A percentile compares a stretch with the other conserved stretches of the same genome.
Evolutionary conservation across 2,888 invertebrate genomes (phyloP).

Genomic region (Neria commutata): DNA sequence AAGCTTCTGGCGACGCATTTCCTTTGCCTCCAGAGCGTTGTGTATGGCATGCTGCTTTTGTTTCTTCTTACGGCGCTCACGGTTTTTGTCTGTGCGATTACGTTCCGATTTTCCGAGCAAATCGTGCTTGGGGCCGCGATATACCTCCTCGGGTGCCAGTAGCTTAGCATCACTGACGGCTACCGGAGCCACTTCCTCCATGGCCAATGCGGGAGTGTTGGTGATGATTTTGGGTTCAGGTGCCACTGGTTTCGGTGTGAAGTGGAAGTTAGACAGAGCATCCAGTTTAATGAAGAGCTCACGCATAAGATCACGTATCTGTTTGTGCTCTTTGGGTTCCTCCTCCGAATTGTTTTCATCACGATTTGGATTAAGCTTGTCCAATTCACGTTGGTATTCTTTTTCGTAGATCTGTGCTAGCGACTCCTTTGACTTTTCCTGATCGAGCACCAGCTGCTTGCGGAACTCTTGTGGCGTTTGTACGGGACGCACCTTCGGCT

Average conservation of each 20-base stretch:
- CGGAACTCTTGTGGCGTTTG: constrained; percentile 84
- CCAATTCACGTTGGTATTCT: constrained; percentile 75
- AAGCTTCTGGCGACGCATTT: constrained; percentile 61
- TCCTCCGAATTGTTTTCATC: constrained; percentile 53
- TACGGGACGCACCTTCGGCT: constrained; percentile 81
- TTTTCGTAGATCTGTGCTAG: constrained; percentile 94
- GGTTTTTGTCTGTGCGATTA: constrained; percentile 84
- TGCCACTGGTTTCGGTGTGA: constrained; percentile 83
- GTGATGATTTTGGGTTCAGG: constrained; percentile 90
- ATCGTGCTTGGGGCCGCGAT: constrained; percentile 65
- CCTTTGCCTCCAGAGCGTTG: constrained; percentile 63
- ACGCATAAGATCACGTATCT: constrained; percentile 77
- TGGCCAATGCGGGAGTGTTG: constrained; percentile 86
- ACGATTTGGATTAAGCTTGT: constrained; percentile 57
- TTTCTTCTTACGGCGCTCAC: constrained; percentile 88
- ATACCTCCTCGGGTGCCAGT: constrained; percentile 92
- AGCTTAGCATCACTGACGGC: constrained; percentile 83
- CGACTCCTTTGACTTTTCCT: constrained; percentile 92
- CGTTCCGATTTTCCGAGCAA: constrained; percentile 77
- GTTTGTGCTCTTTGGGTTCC: constrained; percentile 78
- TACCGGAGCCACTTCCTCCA: constrained; percentile 96
- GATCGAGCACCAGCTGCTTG: constrained; percentile 85
- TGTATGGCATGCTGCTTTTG: constrained; percentile 70
- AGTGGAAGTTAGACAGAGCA: constrained; percentile 92
- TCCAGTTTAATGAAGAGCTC: constrained; percentile 85